phyloP scores from a whole-genome alignment of 1,140 invertebrate genomes.

The Pseudoatta argentina region DNA sequence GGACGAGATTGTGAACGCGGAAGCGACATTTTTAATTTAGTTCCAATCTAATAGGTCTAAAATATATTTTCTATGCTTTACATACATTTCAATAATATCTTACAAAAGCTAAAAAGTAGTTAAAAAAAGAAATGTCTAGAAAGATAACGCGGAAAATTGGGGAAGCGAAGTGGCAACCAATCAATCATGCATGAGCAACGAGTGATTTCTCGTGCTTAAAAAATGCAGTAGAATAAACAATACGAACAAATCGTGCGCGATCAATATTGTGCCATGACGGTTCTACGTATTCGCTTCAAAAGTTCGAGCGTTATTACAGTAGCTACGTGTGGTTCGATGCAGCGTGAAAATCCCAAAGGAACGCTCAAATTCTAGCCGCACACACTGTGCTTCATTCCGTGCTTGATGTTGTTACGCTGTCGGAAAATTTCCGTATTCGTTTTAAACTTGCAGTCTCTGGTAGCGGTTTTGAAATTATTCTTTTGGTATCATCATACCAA shows the following conservation, averaged over 20 bases:
- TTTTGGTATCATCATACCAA: background rate
- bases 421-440: constrained; percentile 35
- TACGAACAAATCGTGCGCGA: constrained; percentile 42
- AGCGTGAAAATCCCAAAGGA: constrained; percentile 67
- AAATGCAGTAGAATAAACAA: constrained; percentile 38
- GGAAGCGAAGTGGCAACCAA: background rate
- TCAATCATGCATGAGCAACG: constrained; percentile 32
- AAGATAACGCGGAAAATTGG: constrained; percentile 17
- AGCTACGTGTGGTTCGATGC: constrained; percentile 44
- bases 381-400: constrained; percentile 58
- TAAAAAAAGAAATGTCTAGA: background rate
- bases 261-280: constrained; percentile 54
- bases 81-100: background rate
- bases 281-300: constrained; percentile 45
- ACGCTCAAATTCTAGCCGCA: constrained; percentile 49
- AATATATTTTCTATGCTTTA: background rate
- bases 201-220: constrained; percentile 45
- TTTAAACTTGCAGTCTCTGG: constrained; percentile 34
- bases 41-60: constrained; percentile 14
- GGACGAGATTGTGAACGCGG: background rate
- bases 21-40: constrained; percentile 41
- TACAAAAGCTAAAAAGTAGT: background rate
- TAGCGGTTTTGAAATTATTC: constrained; percentile 16
- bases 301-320: constrained; percentile 65
- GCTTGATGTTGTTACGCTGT: constrained; percentile 46